A percentile compares a stretch with the other conserved stretches of the same genome.
These are phyloP conservation scores for Hippocampus comes DNA, from an alignment of 2,113 vertebrate genomes.

Conservation along the genomic window DNA sequence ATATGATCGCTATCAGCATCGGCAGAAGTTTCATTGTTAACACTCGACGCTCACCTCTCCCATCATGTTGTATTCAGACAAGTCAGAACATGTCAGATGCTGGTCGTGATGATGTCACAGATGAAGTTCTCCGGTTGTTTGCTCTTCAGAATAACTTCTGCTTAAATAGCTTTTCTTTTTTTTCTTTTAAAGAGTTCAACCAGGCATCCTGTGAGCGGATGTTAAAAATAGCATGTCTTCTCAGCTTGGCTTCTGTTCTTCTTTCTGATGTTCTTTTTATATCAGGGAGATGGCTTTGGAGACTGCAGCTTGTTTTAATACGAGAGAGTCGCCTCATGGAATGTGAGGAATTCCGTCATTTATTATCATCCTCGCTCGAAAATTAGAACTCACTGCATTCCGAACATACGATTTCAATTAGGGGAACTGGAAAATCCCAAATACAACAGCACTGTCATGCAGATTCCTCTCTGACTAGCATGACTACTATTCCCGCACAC, in stretches of 20 bases:
- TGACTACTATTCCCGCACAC: not conserved
- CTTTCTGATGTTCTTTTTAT: constrained; percentile 56
- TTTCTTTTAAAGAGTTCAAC: not conserved
- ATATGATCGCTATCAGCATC: too few species aligned
- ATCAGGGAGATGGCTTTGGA: constrained; percentile 55
- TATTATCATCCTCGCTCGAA: constrained; percentile 59
- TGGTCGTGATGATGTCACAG: too few species aligned
- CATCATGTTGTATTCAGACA: too few species aligned
- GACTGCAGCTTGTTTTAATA: constrained; percentile 59
- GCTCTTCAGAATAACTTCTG: constrained; percentile 10
- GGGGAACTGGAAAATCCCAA: constrained; percentile 41
- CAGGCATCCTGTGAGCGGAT: constrained; percentile 44
- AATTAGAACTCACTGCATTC: constrained; percentile 52
- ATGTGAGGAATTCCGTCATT: constrained; percentile 66
- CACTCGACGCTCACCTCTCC: too few species aligned
- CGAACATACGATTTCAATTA: constrained; percentile 62
- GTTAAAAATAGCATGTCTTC: constrained; percentile 58
- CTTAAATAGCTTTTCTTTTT: constrained; percentile 22
- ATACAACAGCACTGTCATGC: constrained; percentile 43
- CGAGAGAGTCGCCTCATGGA: constrained; percentile 52
- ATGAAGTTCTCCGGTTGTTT: too few species aligned
- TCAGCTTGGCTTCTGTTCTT: constrained; percentile 65
- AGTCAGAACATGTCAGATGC: too few species aligned
- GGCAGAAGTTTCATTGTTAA: too few species aligned
- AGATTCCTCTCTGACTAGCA: constrained; percentile 12